These are phyloP conservation scores for Betta splendens DNA, from an alignment of 2,797 vertebrate species.

Conservation along the genomic window DNA sequence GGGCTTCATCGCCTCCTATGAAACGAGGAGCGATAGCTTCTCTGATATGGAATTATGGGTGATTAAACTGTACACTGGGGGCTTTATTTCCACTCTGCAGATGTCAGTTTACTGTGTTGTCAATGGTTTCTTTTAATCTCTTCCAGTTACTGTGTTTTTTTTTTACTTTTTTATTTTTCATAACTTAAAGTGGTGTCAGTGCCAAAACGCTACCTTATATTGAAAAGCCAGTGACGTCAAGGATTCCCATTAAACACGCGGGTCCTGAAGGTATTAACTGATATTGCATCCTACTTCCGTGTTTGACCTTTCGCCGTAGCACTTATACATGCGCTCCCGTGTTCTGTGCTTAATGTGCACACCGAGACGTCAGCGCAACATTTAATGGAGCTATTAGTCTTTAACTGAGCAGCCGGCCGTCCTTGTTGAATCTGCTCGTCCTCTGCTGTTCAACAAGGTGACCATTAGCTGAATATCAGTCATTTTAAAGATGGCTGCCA, in stretches of 20 bases:
- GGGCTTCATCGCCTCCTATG: conserved; percentile 56
- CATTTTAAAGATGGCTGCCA: conserved; percentile 48
- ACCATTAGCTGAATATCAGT: conserved; percentile 50
- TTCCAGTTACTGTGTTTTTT: background rate
- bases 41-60: conserved; percentile 61
- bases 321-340: conserved; percentile 36
- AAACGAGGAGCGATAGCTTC: conserved; percentile 46
- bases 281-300: conserved; percentile 32
- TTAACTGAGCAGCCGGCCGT: conserved; percentile 22
- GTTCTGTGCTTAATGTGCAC: conserved; percentile 31
- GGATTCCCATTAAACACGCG: conserved; percentile 13
- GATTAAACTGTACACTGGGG: conserved; percentile 60
- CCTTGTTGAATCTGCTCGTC: conserved; percentile 35
- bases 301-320: conserved; percentile 39
- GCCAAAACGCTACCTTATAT: background rate
- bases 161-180: conserved; percentile 1
- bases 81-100: conserved; percentile 63
- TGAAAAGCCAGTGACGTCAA: conserved; percentile 1
- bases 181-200: background rate
- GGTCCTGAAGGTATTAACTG: conserved; percentile 12
- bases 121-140: conserved; percentile 22
- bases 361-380: conserved; percentile 22
- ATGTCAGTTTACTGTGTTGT: conserved; percentile 25
- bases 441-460: conserved; percentile 53
- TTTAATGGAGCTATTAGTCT: conserved; percentile 53